Evolutionary conservation across 2,888 invertebrate species (phyloP).

Genomic region (Andricus quercusramuli): DNA sequence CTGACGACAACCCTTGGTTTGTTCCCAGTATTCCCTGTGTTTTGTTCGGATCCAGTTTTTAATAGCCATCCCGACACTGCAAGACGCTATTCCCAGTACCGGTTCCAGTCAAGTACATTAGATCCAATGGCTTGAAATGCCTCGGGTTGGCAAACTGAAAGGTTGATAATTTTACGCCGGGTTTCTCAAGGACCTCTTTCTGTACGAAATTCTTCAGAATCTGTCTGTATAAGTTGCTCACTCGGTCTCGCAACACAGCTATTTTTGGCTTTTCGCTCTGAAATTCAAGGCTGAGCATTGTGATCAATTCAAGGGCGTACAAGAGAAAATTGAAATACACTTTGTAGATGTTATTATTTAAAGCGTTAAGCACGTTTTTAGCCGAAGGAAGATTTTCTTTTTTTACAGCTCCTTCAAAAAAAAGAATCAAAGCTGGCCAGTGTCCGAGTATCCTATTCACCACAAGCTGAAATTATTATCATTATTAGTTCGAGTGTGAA

Average conservation of each 20-base stretch:
- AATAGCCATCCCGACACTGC: too few relatives aligned
- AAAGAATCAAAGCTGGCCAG: background rate
- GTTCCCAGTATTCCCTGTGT: too few relatives aligned
- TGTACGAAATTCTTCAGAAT: background rate
- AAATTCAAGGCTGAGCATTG: background rate
- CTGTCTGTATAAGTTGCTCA: background rate
- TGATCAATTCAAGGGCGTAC: background rate
- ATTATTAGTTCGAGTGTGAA: too few relatives aligned
- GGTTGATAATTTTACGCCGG: background rate
- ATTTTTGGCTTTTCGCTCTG: constrained; percentile 34
- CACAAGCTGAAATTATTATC: constrained; percentile 11
- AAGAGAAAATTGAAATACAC: background rate
- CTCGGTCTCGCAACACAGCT: background rate
- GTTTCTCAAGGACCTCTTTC: background rate
- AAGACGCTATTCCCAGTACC: too few relatives aligned
- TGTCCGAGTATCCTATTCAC: background rate
- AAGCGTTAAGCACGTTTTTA: background rate
- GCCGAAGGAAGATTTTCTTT: background rate
- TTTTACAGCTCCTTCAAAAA: background rate
- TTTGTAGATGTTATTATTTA: background rate
- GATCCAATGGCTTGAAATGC: constrained; percentile 38
- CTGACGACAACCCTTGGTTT: too few relatives aligned
- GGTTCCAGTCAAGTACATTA: too few relatives aligned
- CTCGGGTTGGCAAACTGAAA: constrained; percentile 1
- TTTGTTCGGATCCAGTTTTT: too few relatives aligned